phyloP scores from a whole-genome alignment of 92 coral and sea anemone genomes.

The Porites lobata region DNA sequence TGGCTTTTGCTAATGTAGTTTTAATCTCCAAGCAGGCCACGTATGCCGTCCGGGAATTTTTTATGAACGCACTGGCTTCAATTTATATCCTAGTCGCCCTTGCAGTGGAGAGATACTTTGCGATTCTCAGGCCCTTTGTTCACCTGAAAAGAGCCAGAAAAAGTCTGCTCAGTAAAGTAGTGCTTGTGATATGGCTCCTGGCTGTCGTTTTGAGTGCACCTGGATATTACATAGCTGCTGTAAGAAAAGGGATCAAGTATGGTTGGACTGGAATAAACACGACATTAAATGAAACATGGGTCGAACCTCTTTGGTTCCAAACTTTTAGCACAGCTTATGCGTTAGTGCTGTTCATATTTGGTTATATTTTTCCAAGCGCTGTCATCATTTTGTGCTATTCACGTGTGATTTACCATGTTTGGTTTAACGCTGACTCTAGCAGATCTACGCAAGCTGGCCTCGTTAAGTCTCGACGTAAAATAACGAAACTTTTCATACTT shows the following conservation, averaged over 20 bases:
- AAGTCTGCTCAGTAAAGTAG: constrained; percentile 1
- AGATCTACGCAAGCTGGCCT: constrained; percentile 44
- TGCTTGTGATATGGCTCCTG: background rate
- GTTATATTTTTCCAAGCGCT: constrained; percentile 41
- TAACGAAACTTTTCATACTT: constrained; percentile 59
- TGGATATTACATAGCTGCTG: background rate
- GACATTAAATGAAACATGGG: background rate
- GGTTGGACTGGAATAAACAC: background rate
- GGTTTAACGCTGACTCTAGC: constrained; percentile 45
- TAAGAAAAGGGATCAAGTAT: background rate
- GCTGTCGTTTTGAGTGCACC: constrained; percentile 10
- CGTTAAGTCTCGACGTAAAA: constrained; percentile 66
- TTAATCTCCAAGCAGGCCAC: background rate
- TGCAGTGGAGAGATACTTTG: constrained; percentile 35
- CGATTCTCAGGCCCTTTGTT: constrained; percentile 39
- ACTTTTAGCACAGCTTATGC: background rate
- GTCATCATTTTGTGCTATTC: constrained; percentile 40
- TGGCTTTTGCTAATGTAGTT: constrained; percentile 1
- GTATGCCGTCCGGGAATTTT: background rate
- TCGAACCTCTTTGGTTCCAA: background rate
- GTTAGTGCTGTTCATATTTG: constrained; percentile 17
- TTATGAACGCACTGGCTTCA: constrained; percentile 3
- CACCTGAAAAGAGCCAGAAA: constrained; percentile 16
- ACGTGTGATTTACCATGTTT: constrained; percentile 47
- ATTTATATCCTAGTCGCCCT: constrained; percentile 17